Evolutionary conservation across 2,888 invertebrate species (phyloP).

Genomic region (Aquatica leii): DNA sequence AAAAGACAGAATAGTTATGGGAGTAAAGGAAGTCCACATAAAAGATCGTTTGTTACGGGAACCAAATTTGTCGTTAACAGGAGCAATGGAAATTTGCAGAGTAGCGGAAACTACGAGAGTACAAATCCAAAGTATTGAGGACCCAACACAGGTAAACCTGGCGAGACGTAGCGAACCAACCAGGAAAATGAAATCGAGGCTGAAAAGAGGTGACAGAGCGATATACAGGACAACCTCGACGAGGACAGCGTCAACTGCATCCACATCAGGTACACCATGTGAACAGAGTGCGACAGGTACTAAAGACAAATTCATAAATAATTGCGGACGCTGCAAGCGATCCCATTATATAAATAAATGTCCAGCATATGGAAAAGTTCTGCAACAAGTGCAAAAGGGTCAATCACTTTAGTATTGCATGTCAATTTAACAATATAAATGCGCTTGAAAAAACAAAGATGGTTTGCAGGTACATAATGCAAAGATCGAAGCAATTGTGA

Average conservation of each 20-base stretch:
- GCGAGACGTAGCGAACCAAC: not conserved
- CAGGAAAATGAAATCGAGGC: not conserved
- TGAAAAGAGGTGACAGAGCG: no score
- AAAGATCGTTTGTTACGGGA: not conserved
- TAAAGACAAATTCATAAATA: not conserved
- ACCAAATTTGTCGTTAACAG: not conserved
- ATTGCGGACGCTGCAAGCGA: not conserved
- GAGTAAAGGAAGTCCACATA: not conserved
- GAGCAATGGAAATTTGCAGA: not conserved
- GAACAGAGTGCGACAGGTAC: not conserved
- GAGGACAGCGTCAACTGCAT: not conserved
- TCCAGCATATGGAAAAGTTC: not conserved
- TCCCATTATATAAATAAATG: constrained; percentile 3
- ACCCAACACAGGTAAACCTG: not conserved
- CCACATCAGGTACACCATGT: not conserved
- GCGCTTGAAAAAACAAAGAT: no score
- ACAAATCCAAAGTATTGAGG: not conserved
- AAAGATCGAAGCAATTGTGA: constrained; percentile 18
- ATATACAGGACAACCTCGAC: no score
- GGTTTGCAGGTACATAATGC: not conserved
- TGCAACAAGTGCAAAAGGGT: not conserved
- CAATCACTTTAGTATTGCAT: not conserved
- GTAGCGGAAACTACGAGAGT: not conserved
- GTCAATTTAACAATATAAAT: no score
- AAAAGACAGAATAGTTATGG: not conserved